phyloP scores from a whole-genome alignment of 2,113 vertebrate genomes.

The Lucifuga dentata region DNA sequence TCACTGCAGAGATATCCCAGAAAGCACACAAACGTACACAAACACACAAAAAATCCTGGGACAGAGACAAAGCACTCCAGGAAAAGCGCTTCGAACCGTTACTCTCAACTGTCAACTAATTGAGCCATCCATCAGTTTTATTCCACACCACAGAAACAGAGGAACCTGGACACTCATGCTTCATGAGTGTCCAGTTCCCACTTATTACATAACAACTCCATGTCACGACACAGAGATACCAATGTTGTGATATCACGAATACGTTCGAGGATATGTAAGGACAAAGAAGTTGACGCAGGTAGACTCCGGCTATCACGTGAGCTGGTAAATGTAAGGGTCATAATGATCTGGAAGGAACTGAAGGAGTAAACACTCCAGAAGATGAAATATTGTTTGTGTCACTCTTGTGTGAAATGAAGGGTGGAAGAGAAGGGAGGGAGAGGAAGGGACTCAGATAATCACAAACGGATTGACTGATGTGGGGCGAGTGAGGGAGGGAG shows the following conservation, averaged over 20 bases:
- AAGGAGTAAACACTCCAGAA: no score
- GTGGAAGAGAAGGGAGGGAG: background rate
- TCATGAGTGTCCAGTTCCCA: no score
- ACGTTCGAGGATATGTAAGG: conserved; percentile 27
- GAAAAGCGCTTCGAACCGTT: conserved; percentile 8
- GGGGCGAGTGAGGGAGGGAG: background rate
- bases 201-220: conserved; percentile 37
- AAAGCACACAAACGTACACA: background rate
- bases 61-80: background rate
- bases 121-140: conserved; percentile 38
- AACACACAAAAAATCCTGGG: conserved; percentile 3
- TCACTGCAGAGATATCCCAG: background rate
- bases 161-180: conserved; percentile 13
- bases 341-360: no score
- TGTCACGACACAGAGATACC: conserved; percentile 11
- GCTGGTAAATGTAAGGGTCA: no score
- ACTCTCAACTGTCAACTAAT: conserved; percentile 24
- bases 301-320: background rate
- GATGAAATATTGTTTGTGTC: no score
- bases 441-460: no score
- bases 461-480: no score
- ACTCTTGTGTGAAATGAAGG: background rate
- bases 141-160: conserved; percentile 25
- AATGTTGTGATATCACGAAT: conserved; percentile 25
- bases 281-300: conserved; percentile 16